Base-by-base conservation (phyloP, 2,113 vertebrate genomes). In the Asarcornis scutulata region DNA sequence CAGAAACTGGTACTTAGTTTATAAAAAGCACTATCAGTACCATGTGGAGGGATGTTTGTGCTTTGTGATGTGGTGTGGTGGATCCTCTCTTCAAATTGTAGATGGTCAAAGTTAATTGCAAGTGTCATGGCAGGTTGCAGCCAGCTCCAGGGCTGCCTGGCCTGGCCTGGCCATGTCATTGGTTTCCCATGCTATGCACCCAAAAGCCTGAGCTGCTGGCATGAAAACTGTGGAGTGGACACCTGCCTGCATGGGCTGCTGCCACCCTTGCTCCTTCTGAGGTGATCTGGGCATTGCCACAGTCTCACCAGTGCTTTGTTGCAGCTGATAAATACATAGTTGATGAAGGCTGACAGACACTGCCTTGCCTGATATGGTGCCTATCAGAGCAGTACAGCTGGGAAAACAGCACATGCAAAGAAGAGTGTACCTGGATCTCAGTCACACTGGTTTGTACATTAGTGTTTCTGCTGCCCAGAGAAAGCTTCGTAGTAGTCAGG, bases 41-140 rank as follows among this genome's bases (percentile, higher is more conserved):
- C 83, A 55, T 83, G 53, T 64, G 46, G 82, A 71, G 92, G 91
- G 95, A 89, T 89, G 94, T 86, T 84, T 93, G 89, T 58, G 75
- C 32, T 32, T 16, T 97, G 93, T 97, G 96, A 95, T 98, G 97
- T 97, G 97, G 93, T 52, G 38, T 95, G 93, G 93, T 0, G 0
- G 66, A 16, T 93, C 89, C 77, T 86, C 29, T 94, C 76, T 82
- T 96, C 82, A 96, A 96, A 98, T 98, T 97, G 96, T 6, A 97
- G 97, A 74, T 89, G 88, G 58, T 20, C 36, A 7, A 21, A 68
- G 83, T 72, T 97, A 95, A 97, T 97, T 97, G 94, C 79, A 92
- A 96, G 96, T 85, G 55, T 11, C 48, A 86, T 50, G 50, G 68
- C 34, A 66, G 59, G 32, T 64, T 86, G 18, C 26, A 76, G 52